Evolutionary conservation across 2,797 vertebrate species (phyloP), one percentile per base, ranked within the genome.

Genomic region (Limosa lapponica): DNA sequence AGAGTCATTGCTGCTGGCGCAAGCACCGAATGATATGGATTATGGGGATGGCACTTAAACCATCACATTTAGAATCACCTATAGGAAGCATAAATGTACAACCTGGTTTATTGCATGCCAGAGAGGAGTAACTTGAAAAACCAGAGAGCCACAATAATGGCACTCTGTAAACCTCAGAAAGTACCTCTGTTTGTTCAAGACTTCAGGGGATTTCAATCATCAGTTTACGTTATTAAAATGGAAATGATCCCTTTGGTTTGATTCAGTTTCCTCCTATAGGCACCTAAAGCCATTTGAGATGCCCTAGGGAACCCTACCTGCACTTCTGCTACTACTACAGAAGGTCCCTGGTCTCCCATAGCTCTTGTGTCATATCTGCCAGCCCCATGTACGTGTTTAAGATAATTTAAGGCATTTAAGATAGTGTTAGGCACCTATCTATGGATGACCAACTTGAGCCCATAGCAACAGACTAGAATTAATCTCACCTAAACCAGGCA

Each of bases 1-100:
- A 54, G 17, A 80, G 46, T 28, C 22, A 46, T 49, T 75, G 54
- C 18, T 85, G 36, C 32, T 81, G 49, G 41, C 46, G 67, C 34
- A 88, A 65, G 16, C 16, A 52, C 0, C 0, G 19, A 16, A 41
- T 64, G 19, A 34, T 16, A 65, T 1, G 6, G 55, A 75, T 48
- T 64, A 55, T 2, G 4, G 16, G 22, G 11, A 10, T 44, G 12
- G 43, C 4, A 58, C 32, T 59, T 82, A 36, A 36, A 36, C 7
- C 48, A 27, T n/a, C 8, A 41, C 39, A 41, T 64, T 74, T 61
- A 54, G 34, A 86, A 62, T 89, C 74, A 70, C 24, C 27, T 66
- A 43, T 2, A 73, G 14, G 16, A 34, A 89, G 11, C 5, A 25
- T 55, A 75, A 75, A 58, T 28, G 75, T 20, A 43, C n/a, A 22